Base-by-base conservation (phyloP, 1,140 invertebrate genomes). In the Saccostrea echinata region DNA sequence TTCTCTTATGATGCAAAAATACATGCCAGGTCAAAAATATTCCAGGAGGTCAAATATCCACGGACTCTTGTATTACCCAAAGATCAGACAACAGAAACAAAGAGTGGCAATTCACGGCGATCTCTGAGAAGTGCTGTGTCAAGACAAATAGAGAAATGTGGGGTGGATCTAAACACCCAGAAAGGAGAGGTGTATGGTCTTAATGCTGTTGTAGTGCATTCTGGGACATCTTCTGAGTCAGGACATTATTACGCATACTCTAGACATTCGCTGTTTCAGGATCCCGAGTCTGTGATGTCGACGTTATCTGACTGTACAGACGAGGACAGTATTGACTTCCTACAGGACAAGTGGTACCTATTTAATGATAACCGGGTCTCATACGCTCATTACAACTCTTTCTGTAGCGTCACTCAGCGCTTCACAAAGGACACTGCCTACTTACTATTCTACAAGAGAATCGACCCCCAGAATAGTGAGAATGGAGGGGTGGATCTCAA, bases 171-270 rank as follows among this genome's bases (percentile, higher is more conserved):
- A 51, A 92, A 94, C 16, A 68, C 92, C 85, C 85, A 91, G 57
- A 90, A 87, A 68, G 90, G 90, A 13, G 92, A 93, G 61, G 86
- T 92, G 52, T 98, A 98, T 93, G 95, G 96, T 13, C 93, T 98
- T 0, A 97, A 97, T 92, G 97, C 97, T 0, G 97, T 97, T 0
- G 97, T 98, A 0, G 96, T 98, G 0, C 97, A 98, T 93, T 97
- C 97, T 0, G 97, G 98, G 2, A 96, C 96, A 18, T 97, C 96
- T 64, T 96, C 97, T 90, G 97, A 98, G 92, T 97, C 97, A 8
- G 97, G 97, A 0, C 97, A 98, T 93, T 98, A 98, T 93, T 98
- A 97, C 92, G 97, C 97, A 0, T 97, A 97, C 90, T 97, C 97
- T 0, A 96, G 97, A n/a, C 93, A 94, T 87, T 93, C 93, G 53